These are phyloP conservation scores for Luidia sarsii DNA, from an alignment of 53 echinoderm and acorn worm species.

Conservation along the genomic window DNA sequence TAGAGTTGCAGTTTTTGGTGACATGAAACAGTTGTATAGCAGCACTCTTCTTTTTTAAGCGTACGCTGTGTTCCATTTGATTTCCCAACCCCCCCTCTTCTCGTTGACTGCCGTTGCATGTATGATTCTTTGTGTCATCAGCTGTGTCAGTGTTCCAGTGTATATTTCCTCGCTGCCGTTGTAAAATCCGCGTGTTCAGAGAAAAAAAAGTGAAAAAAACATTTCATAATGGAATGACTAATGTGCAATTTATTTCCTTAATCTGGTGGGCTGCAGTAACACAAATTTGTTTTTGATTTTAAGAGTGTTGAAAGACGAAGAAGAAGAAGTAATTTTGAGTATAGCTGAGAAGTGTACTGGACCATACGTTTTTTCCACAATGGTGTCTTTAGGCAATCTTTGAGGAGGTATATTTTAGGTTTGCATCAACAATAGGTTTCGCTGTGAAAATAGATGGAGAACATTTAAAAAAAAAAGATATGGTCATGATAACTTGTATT, in stretches of 20 bases:
- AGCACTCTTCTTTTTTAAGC: background rate
- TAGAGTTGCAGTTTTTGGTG: too few relatives aligned
- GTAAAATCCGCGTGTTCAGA: too few relatives aligned
- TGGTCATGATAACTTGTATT: slow-evolving; percentile 34
- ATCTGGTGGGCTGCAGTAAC: background rate
- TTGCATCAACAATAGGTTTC: slow-evolving; percentile 22
- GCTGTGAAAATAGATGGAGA: background rate
- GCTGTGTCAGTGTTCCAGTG: too few relatives aligned
- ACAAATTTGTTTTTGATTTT: background rate
- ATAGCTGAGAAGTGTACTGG: too few relatives aligned
- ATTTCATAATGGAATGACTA: too few relatives aligned
- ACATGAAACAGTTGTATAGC: background rate
- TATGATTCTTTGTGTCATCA: too few relatives aligned
- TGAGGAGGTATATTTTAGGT: slow-evolving; percentile 3
- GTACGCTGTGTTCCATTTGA: background rate
- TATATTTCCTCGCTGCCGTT: too few relatives aligned
- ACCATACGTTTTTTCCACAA: too few relatives aligned
- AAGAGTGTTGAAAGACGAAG: too few relatives aligned
- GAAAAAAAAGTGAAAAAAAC: too few relatives aligned
- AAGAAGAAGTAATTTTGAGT: too few relatives aligned
- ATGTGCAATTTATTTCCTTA: slow-evolving; percentile 7
- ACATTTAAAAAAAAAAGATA: background rate
- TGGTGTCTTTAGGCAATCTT: background rate
- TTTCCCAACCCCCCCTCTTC: too few relatives aligned
- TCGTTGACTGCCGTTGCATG: background rate